Percentiles rank a stretch among this genome's conserved stretches.
These are phyloP conservation scores for Paralichthys olivaceus DNA, from an alignment of 2,113 vertebrate genomes.

Conservation along the genomic window DNA sequence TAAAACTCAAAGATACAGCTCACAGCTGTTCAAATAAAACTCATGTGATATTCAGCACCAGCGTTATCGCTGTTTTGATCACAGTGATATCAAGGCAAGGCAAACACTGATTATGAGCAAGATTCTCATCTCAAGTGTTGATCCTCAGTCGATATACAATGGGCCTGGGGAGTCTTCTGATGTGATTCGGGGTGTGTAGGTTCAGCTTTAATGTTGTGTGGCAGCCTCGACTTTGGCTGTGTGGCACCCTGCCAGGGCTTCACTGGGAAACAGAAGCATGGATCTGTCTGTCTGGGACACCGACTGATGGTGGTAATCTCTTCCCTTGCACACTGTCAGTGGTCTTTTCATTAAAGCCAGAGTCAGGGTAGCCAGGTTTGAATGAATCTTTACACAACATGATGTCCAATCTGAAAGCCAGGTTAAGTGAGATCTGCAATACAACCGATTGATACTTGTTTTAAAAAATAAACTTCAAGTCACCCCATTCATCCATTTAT, in stretches of 20 bases:
- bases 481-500: neutral
- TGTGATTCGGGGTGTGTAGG: conserved; percentile 29
- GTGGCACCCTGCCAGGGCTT: conserved; percentile 44
- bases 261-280: conserved; percentile 10
- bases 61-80: conserved; percentile 28
- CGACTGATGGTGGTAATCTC: conserved; percentile 53
- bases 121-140: conserved; percentile 34
- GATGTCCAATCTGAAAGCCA: conserved; percentile 6
- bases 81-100: conserved; percentile 22
- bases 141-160: conserved; percentile 39
- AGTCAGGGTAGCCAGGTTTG: conserved; percentile 5
- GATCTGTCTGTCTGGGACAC: conserved; percentile 39
- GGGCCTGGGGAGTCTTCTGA: conserved; percentile 25
- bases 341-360: conserved; percentile 40
- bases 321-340: conserved; percentile 41
- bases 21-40: conserved; percentile 18
- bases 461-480: too few relatives aligned
- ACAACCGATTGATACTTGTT: too few relatives aligned
- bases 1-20: conserved; percentile 6
- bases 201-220: conserved; percentile 55
- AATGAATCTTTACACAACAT: neutral
- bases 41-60: conserved; percentile 2
- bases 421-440: neutral
- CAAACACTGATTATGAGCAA: conserved; percentile 40
- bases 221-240: conserved; percentile 25